Percentiles rank a stretch among this genome's conserved stretches.
phyloP scores from a whole-genome alignment of 2,888 invertebrate genomes.

The Ormyrus rosae region DNA sequence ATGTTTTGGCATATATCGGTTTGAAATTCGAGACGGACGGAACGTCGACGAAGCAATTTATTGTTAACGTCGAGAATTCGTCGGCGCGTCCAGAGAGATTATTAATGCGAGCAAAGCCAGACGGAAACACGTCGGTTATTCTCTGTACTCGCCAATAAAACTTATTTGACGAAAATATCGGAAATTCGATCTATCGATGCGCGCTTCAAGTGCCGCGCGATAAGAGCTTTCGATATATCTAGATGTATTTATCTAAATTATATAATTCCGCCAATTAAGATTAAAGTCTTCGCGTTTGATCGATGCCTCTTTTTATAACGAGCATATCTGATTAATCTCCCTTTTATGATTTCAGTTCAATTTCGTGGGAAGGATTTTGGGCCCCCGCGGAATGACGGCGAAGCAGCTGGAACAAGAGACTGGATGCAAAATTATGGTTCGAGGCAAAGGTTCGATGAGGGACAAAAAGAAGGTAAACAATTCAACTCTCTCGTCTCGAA shows the following conservation, averaged over 20 bases:
- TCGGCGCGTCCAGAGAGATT: no score
- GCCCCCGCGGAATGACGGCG: conserved; percentile 99
- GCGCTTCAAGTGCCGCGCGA: neutral
- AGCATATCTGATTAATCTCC: conserved; percentile 15
- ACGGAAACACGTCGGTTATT: no score
- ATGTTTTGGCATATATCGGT: no score
- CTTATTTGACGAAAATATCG: neutral
- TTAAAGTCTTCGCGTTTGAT: neutral
- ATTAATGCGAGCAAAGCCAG: no score
- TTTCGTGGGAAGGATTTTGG: conserved; percentile 99
- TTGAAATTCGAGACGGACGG: no score
- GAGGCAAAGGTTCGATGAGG: conserved; percentile 99
- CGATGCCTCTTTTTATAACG: neutral
- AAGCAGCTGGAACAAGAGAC: conserved; percentile 99
- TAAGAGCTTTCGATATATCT: neutral
- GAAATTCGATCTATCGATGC: neutral
- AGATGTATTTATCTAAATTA: neutral
- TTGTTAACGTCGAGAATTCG: no score
- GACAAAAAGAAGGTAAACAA: conserved; percentile 97
- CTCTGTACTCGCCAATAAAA: neutral
- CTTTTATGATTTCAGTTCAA: conserved; percentile 91
- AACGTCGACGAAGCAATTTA: no score
- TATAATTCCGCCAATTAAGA: neutral
- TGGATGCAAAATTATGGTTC: conserved; percentile 99
- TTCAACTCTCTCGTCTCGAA: no score